These are phyloP conservation scores for Aethes cnicana DNA, from an alignment of 2,888 invertebrate species.

Conservation along the genomic window DNA sequence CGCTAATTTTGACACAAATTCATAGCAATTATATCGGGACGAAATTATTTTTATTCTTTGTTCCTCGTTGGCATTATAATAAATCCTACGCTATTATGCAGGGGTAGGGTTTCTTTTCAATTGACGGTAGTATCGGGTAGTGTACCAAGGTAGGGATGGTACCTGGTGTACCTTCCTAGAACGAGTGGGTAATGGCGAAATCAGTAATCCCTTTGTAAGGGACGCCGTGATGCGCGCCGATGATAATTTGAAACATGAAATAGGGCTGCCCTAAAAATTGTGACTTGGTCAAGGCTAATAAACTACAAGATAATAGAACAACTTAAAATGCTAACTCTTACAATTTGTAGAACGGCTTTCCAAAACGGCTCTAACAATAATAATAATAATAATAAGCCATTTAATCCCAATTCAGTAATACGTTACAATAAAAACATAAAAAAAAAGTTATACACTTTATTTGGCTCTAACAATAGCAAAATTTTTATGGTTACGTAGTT, in stretches of 20 bases:
- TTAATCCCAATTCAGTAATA: too few species aligned
- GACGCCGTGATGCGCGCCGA: conserved; percentile 72
- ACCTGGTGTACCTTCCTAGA: conserved; percentile 78
- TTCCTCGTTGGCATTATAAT: conserved; percentile 16
- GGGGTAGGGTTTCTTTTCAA: conserved; percentile 37
- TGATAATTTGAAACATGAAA: conserved; percentile 52
- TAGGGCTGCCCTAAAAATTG: conserved; percentile 69
- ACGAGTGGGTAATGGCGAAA: conserved; percentile 67
- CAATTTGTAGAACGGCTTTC: too few species aligned
- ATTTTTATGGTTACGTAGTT: too few species aligned
- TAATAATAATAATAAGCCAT: too few species aligned
- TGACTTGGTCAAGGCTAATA: too few species aligned
- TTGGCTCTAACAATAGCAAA: too few species aligned
- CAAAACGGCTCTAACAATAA: too few species aligned
- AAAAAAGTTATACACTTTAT: too few species aligned
- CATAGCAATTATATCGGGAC: conserved; percentile 45
- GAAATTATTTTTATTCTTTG: conserved; percentile 35
- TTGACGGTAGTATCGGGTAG: conserved; percentile 40
- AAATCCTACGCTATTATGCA: conserved; percentile 23
- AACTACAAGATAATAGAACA: too few species aligned
- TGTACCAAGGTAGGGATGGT: conserved; percentile 60
- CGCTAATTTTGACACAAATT: conserved; percentile 55
- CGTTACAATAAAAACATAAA: too few species aligned
- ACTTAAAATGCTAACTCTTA: too few species aligned
- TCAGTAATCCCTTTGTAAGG: conserved; percentile 72